These are phyloP conservation scores for Halocaridina rubra DNA, from an alignment of 2,888 invertebrate species.

Conservation along the genomic window DNA sequence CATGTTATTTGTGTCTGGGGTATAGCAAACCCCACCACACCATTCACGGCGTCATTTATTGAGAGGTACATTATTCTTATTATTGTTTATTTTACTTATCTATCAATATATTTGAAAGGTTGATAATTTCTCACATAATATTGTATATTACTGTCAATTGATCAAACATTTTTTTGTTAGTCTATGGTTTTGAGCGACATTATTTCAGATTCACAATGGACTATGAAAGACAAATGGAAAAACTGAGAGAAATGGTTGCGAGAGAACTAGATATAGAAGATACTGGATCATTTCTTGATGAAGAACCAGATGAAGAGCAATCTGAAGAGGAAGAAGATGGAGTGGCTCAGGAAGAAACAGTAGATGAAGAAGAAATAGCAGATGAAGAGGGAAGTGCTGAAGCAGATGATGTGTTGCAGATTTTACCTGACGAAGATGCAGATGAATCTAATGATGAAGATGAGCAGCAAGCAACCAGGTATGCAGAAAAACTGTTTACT, in stretches of 20 bases:
- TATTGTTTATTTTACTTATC: not conserved
- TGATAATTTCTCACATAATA: not conserved
- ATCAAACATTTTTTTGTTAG: not conserved
- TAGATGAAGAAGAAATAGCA: not conserved
- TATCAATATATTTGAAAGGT: conserved; percentile 2
- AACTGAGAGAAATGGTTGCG: not conserved
- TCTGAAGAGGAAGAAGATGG: conserved; percentile 4
- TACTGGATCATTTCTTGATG: not conserved
- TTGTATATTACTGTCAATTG: not conserved
- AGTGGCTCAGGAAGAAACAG: not conserved
- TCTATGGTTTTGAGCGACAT: conserved; percentile 1
- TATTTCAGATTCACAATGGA: not conserved
- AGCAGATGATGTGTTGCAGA: not conserved
- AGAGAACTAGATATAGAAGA: conserved; percentile 3
- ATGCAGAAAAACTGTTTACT: not conserved
- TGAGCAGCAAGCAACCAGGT: not conserved
- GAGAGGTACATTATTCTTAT: not conserved
- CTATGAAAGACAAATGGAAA: not conserved
- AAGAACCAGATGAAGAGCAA: conserved; percentile 1
- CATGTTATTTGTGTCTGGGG: not conserved
- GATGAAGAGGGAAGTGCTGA: not conserved
- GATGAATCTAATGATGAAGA: not conserved
- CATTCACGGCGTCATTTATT: not conserved
- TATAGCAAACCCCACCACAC: not conserved
- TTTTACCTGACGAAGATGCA: not conserved